phyloP scores from a whole-genome alignment of 2,113 vertebrate species.

The Malurus alboscapulatus region DNA sequence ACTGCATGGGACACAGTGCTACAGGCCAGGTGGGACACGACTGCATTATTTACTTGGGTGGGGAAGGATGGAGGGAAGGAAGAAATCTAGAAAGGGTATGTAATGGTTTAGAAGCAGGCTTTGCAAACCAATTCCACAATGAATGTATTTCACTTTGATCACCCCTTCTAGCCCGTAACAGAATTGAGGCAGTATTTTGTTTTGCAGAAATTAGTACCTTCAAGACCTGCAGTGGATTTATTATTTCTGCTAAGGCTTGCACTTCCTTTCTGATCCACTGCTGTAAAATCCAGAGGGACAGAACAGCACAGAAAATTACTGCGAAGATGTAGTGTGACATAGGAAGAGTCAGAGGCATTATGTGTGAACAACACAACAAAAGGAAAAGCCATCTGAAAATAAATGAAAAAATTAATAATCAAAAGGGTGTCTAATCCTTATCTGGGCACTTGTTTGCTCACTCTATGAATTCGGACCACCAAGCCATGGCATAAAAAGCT shows the following conservation, averaged over 20 bases:
- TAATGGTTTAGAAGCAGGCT: slow-evolving; percentile 29
- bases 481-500: neutral
- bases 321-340: slow-evolving; percentile 64
- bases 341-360: slow-evolving; percentile 59
- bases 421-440: slow-evolving; percentile 51
- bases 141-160: slow-evolving; percentile 65
- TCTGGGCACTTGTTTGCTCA: slow-evolving; percentile 16
- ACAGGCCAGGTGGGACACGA: neutral
- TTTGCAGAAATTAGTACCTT: slow-evolving; percentile 63
- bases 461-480: neutral
- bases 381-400: slow-evolving; percentile 47
- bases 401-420: slow-evolving; percentile 62
- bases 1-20: neutral
- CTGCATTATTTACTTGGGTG: neutral
- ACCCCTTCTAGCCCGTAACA: slow-evolving; percentile 41
- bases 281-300: slow-evolving; percentile 69
- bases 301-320: slow-evolving; percentile 56
- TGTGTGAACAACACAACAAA: slow-evolving; percentile 63
- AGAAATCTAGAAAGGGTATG: neutral
- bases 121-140: slow-evolving; percentile 55
- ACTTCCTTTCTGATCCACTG: slow-evolving; percentile 64
- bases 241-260: slow-evolving; percentile 66
- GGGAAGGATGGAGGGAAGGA: neutral
- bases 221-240: slow-evolving; percentile 68
- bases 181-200: slow-evolving; percentile 63